Evolutionary conservation across 2,888 invertebrate genomes (phyloP), one percentile per base, ranked within the genome.

Genomic region (Pandemis cinnamomeana): DNA sequence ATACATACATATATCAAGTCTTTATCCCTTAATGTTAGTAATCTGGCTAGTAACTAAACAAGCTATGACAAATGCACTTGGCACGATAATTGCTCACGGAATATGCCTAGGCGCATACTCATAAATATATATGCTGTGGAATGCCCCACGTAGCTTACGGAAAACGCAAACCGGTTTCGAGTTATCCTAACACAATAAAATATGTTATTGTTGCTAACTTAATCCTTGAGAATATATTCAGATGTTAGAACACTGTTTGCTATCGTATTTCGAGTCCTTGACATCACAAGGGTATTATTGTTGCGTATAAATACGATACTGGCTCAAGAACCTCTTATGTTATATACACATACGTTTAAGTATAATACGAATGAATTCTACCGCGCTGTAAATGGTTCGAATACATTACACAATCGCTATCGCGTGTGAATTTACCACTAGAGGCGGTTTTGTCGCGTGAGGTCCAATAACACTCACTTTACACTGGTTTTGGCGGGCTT

Each of bases 41-140:
- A 36, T 2, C 27, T 36, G 27, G 10, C 64, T 11, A 61, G 41
- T 42, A 8, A 62, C 13, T 8, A 62, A 62, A 20, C 11, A 27
- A 7, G 11, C 42, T 20, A 15, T 63, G 61, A 41, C 63, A 53
- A 72, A 67, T 36, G 46, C 60, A 55, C 13, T 62, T 55, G 55
- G 62, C 62, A 62, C 20, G 53, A 41, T 62, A 55, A 62, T 72
- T 72, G 67, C 72, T 62, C 55, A 42, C 61, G 42, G 10, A 15
- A 20, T 55, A 44, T n/a, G 51, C 27, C 46, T 41, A 72, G 72
- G 72, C 62, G 62, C 61, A 55, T 46, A 7, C 61, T 63, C 11
- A 63, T 63, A 20, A 46, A 8, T n/a, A 15, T n/a, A 44, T 13
- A 66, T 60, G n/a, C n/a, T 60, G 53, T 7, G 51, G 42, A 67